Base-by-base conservation (phyloP, 2,797 vertebrate species). In the Rhadinocentrus ornatus region DNA sequence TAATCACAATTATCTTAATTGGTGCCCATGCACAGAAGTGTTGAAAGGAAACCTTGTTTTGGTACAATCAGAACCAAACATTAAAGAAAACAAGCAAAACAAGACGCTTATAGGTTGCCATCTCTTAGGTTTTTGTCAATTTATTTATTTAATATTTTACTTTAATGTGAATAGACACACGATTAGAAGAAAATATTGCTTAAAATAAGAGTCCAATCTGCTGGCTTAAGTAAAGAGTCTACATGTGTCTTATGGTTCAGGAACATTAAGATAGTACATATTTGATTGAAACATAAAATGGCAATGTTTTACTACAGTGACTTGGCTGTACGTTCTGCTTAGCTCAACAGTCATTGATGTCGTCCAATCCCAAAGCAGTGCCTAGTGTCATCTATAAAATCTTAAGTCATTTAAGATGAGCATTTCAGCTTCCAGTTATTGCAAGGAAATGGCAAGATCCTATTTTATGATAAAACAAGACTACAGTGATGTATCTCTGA, bases 391-490 rank as follows among this genome's bases (percentile, higher is more conserved):
- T 79, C 72, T 66, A 35, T 71, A 72, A 83, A 88, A 88, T 85
- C 84, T 86, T 73, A 73, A 89, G 86, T 88, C 82, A 82, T 81
- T 86, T 84, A 83, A 78, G 80, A 89, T 70, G 62, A 85, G 75
- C 75, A 64, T 87, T 92, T 90, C 62, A 86, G 88, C 84, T 61
- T 79, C 26, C 60, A 77, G 80, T 88, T 85, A 88, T 79, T 82
- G 85, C 70, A 35, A 83, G 64, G 71, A 75, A 85, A 82, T 82
- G 83, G 77, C 78, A 81, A 84, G 84, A 89, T 88, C 83, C 77
- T 73, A 85, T 88, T 91, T 82, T 73, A 92, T 85, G 88, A 86
- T 91, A 80, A 91, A 93, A 90, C 91, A 86, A 88, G 85, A 83
- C 79, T 73, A 70, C 34, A 58, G 73, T 68, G 35, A 83, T 75